Base-by-base conservation (phyloP, 2,113 vertebrate species). In the Odocoileus virginianus region DNA sequence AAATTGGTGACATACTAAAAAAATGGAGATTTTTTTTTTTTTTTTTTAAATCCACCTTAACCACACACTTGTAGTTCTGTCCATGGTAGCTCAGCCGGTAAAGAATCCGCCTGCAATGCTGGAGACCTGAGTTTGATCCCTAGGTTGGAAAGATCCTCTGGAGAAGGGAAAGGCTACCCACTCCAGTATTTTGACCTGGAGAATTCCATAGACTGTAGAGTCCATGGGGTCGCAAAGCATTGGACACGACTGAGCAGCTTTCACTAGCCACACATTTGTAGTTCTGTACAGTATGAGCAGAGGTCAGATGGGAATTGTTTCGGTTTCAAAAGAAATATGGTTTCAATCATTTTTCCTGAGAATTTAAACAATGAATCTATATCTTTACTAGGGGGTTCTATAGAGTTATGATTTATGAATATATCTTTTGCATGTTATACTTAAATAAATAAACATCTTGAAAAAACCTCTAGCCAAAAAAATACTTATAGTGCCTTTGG, bases 31-130 rank as follows among this genome's bases (percentile, higher is more conserved):
- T 25, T 87, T n/a, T 33, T 87, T 36, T 89, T 36, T 36, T 17
- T 79, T 36, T 87, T 17, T 79, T 55, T 78, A 25, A 74, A 64
- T 45, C 36, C 10, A 82, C 28, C 81, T 76, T 64, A 43, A 47
- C 7, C 2, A 14, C 9, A 52, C 0, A 86, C 9, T 74, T 92
- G 28, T 74, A 76, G 12, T 7, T 93, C 40, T 78, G 1, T 5
- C n/a, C n/a, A 9, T 23, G 64, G n/a, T 36, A 17, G 19, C 64
- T 71, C 4, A 36, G 64, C 64, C 2, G 9, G 64, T 71, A 40
- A 71, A 40, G 10, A 71, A 71, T 23, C 19, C 0, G 1, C 36
- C n/a, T 40, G n/a, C 19, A 71, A 6, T 40, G n/a, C 0, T 0
- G 10, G n/a, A 40, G 5, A 71, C n/a, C 19, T 71, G 67, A n/a